Conservation (phyloP, 2,113 vertebrate genomes). For the Isurus oxyrinchus region DNA sequence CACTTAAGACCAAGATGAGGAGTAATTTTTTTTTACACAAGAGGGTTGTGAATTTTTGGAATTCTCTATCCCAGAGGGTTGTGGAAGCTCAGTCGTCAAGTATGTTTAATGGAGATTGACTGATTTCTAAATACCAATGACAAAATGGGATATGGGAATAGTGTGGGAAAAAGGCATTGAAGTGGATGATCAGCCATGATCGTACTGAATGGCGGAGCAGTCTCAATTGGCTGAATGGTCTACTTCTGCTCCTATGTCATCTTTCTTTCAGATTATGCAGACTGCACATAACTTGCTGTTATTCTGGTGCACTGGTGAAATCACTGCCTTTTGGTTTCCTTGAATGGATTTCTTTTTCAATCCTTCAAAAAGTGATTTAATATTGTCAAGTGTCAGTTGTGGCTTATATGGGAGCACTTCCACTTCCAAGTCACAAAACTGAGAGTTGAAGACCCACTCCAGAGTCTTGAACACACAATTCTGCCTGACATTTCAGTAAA, state of each 20-base stretch:
- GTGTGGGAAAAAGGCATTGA: too few species aligned
- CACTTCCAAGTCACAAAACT: background rate
- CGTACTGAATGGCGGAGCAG: too few species aligned
- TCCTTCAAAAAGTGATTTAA: background rate
- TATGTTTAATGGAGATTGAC: too few species aligned
- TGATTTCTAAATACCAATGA: too few species aligned
- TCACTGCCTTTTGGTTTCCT: background rate
- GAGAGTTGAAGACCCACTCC: background rate
- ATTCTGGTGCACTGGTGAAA: background rate
- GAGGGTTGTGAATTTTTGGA: too few species aligned
- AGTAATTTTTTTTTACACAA: too few species aligned
- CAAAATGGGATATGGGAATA: too few species aligned
- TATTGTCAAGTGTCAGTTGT: background rate
- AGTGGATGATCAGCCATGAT: too few species aligned
- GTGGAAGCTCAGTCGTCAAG: too few species aligned
- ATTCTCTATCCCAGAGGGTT: too few species aligned
- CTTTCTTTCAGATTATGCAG: background rate
- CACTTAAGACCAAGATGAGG: too few species aligned
- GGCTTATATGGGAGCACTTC: background rate
- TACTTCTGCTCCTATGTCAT: background rate
- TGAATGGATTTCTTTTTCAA: background rate
- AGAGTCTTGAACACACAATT: background rate
- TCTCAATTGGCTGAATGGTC: too few species aligned
- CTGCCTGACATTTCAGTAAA: background rate
- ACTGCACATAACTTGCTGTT: background rate